A percentile compares a stretch with the other conserved stretches of the same genome.
Conservation (phyloP, 2,888 invertebrate genomes). For the Drosophila dives region DNA sequence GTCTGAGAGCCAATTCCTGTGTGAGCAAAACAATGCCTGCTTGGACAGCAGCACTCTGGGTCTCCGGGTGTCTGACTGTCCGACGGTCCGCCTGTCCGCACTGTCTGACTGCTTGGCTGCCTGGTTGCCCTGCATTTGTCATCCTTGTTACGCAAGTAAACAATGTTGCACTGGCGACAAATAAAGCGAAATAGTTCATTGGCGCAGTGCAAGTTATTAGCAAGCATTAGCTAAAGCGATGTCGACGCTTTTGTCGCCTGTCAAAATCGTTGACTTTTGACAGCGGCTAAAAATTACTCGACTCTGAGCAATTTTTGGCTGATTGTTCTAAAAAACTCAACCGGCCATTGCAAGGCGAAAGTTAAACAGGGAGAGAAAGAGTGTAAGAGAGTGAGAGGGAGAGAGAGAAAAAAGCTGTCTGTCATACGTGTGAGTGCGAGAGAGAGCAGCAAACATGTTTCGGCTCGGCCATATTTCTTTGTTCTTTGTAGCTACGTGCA, state of each 20-base stretch:
- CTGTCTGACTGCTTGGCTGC: neutral
- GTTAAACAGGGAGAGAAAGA: neutral
- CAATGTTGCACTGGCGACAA: conserved; percentile 34
- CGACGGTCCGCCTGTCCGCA: too few species aligned
- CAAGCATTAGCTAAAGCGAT: conserved; percentile 12
- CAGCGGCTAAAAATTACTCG: conserved; percentile 24
- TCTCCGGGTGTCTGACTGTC: neutral
- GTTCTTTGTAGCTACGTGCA: conserved; percentile 22
- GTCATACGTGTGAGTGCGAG: neutral
- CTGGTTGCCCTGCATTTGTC: conserved; percentile 19
- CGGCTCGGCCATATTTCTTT: conserved; percentile 61
- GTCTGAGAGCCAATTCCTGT: conserved; percentile 61
- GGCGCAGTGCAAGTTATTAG: conserved; percentile 25
- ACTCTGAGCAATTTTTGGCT: conserved; percentile 15
- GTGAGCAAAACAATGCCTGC: conserved; percentile 18
- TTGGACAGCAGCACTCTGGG: neutral
- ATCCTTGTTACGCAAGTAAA: conserved; percentile 17
- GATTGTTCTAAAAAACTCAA: conserved; percentile 10
- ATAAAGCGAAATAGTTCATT: neutral
- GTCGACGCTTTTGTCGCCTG: conserved; percentile 58
- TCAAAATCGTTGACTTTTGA: conserved; percentile 57
- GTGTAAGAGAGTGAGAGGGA: conserved; percentile 1
- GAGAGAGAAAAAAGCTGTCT: neutral
- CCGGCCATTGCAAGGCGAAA: conserved; percentile 15
- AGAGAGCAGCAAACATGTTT: conserved; percentile 50